Conservation (phyloP, 2,797 vertebrate genomes). For the Apogon talboti region DNA sequence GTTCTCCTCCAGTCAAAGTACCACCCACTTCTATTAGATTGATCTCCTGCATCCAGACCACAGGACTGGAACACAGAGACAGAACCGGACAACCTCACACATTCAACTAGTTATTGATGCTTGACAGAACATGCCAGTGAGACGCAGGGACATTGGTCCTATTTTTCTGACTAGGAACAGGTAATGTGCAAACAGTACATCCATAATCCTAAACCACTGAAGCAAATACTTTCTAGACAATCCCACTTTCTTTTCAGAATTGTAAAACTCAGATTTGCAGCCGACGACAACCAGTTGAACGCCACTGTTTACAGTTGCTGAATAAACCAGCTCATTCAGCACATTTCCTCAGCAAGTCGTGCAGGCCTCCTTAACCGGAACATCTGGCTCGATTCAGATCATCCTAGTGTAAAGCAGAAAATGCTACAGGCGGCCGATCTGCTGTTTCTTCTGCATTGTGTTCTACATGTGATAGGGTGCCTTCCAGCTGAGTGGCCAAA, state of each 20-base stretch:
- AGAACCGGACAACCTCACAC: too few relatives aligned
- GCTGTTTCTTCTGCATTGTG: slow-evolving; percentile 49
- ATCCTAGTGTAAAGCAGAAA: slow-evolving; percentile 31
- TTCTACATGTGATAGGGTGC: slow-evolving; percentile 62
- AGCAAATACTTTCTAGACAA: background rate
- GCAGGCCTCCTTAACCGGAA: slow-evolving; percentile 30
- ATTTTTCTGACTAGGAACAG: too few relatives aligned
- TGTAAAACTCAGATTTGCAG: background rate
- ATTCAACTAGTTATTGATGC: too few relatives aligned
- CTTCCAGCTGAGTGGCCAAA: slow-evolving; percentile 73
- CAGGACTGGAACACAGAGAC: too few relatives aligned
- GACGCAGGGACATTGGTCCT: too few relatives aligned
- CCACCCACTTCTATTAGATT: too few relatives aligned
- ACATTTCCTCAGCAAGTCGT: slow-evolving; percentile 23
- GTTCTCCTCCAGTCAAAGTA: too few relatives aligned
- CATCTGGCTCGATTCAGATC: slow-evolving; percentile 60
- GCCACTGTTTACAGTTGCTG: slow-evolving; percentile 3
- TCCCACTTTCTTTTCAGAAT: background rate
- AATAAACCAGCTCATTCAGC: slow-evolving; percentile 24
- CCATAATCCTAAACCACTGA: background rate
- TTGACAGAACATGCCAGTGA: too few relatives aligned
- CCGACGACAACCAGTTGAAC: slow-evolving; percentile 8
- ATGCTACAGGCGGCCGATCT: slow-evolving; percentile 46
- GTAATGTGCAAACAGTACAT: background rate
- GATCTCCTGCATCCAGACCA: too few relatives aligned